Base-by-base conservation (phyloP, 2,113 vertebrate genomes). In the Cepphus grylle region DNA sequence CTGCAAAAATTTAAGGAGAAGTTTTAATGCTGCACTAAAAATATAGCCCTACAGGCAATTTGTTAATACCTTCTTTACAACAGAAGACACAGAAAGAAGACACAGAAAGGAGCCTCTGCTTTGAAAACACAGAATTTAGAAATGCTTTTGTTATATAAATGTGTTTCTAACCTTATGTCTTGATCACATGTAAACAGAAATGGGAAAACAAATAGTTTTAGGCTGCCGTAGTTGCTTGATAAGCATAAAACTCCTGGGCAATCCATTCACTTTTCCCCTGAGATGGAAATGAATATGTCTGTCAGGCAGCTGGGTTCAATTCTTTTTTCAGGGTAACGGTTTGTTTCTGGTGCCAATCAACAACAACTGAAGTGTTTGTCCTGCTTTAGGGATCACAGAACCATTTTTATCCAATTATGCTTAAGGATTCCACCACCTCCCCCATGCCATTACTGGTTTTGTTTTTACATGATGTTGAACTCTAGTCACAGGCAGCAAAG, bases 261-360 rank as follows among this genome's bases (percentile, higher is more conserved):
- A 93, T 92, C 93, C 80, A 90, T 81, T 93, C 81, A 77, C n/a
- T 93, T 96, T 82, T 95, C 72, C 50, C 56, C 22, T 56, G 62
- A 89, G 83, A 90, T 94, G 85, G 70, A 96, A 96, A 96, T 96
- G 4, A 95, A 40, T 95, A 92, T 78, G n/a, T 88, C 85, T 90
- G 27, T 91, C 79, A 96, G 89, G 50, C 85, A 93, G 56, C 74
- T 96, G 67, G 30, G 47, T 83, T 97, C 58, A 92, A 61, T 84
- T 69, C 18, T 55, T 21, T 70, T 94, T 93, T 89, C 42, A 83
- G 32, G 55, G 43, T 87, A 86, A 81, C 88, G 50, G 42, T 62
- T 93, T 88, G 15, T 58, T 97, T 76, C 94, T 96, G 30, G 34
- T 95, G 92, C 61, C 74, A 95, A 73, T 96, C 82, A 92, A 38